These are phyloP conservation scores for Kradibia gibbosae DNA, from an alignment of 1,140 invertebrate genomes.

Conservation along the genomic window DNA sequence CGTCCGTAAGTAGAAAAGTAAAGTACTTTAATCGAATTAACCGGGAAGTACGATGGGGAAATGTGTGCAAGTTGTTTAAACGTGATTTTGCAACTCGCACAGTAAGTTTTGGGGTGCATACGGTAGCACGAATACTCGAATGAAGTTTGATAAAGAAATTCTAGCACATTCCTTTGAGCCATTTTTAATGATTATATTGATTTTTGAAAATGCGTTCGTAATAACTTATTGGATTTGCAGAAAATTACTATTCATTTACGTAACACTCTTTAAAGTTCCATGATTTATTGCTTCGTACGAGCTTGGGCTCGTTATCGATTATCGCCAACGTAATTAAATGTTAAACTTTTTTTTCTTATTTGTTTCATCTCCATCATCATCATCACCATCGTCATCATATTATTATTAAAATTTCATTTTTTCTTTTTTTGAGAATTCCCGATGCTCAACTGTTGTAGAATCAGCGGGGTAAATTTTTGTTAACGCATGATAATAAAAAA, in stretches of 20 bases:
- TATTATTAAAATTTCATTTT: background rate
- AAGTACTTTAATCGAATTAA: background rate
- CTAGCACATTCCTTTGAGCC: background rate
- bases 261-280: background rate
- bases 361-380: too few species aligned
- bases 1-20: background rate
- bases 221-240: background rate
- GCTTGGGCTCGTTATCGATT: background rate
- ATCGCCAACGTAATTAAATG: background rate
- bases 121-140: background rate
- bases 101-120: background rate
- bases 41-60: background rate
- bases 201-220: too few species aligned
- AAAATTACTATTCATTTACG: background rate
- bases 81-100: background rate
- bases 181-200: background rate
- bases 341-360: too few species aligned
- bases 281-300: too few species aligned
- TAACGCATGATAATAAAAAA: too few species aligned
- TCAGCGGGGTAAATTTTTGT: too few species aligned
- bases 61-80: background rate
- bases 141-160: background rate
- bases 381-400: too few species aligned
- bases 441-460: background rate
- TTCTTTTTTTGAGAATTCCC: background rate